Percentiles rank a stretch among this genome's conserved stretches.
Conservation (phyloP, 1,140 invertebrate genomes). For the Muscidifurax raptorellus region DNA sequence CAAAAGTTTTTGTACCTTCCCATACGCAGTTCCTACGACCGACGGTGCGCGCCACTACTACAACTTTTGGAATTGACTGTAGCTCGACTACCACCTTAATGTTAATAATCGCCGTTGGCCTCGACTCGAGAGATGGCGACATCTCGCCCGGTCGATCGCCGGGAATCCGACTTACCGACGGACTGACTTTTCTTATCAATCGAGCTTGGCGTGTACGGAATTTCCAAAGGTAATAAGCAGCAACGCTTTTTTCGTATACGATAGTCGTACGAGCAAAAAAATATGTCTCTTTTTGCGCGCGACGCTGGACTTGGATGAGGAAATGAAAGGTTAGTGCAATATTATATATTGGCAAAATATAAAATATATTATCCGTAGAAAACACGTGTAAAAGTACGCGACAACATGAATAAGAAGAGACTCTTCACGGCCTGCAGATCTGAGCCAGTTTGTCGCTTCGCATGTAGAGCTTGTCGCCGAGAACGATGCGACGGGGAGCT, state of each 20-base stretch:
- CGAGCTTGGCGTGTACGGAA: not conserved
- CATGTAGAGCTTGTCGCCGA: conserved; percentile 46
- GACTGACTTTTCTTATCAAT: not conserved
- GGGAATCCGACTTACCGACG: not conserved
- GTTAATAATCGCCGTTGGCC: not conserved
- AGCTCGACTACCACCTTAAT: no score
- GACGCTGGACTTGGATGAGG: no score
- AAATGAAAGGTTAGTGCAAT: no score
- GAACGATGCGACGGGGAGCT: not conserved
- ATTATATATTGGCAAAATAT: no score
- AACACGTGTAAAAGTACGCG: not conserved
- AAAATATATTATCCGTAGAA: not conserved
- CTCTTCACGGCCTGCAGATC: conserved; percentile 7
- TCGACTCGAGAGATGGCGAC: conserved; percentile 41
- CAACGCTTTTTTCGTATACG: no score
- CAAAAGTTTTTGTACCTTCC: no score
- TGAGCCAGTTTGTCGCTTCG: conserved; percentile 8
- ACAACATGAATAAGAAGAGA: not conserved
- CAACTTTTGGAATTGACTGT: no score
- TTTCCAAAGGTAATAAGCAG: no score
- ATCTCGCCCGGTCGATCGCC: not conserved
- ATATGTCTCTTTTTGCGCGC: no score
- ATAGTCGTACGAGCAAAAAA: no score
- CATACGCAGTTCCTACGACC: no score
- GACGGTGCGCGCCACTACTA: no score